These are phyloP conservation scores for Catocala fraxini DNA, from an alignment of 2,888 invertebrate species.

Conservation along the genomic window DNA sequence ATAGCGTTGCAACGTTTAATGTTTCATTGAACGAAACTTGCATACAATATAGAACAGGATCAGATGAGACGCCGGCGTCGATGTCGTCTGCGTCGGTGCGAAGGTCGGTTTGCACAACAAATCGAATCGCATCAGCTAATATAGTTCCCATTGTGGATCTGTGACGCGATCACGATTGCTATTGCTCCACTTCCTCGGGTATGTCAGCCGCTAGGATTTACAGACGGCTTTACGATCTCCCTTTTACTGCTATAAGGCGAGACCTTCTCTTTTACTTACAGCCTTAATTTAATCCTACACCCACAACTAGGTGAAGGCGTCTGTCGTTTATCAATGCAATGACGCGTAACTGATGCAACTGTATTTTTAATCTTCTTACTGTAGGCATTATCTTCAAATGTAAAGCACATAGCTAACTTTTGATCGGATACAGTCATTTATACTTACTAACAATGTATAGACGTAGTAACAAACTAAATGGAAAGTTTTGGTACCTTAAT, in stretches of 20 bases:
- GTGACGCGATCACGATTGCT: conserved; percentile 71
- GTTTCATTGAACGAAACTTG: conserved; percentile 36
- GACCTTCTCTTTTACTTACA: conserved; percentile 49
- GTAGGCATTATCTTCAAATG: conserved; percentile 4
- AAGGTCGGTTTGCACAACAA: conserved; percentile 75
- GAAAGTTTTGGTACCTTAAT: too few relatives aligned
- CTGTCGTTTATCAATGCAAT: conserved; percentile 45
- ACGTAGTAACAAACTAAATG: too few relatives aligned
- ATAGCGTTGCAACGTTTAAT: conserved; percentile 28
- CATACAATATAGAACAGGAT: conserved; percentile 61
- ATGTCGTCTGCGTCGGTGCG: conserved; percentile 47
- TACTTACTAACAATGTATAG: too few relatives aligned
- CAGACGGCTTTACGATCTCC: conserved; percentile 47
- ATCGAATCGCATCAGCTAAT: conserved; percentile 70
- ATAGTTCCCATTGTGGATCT: conserved; percentile 70
- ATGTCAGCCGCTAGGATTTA: conserved; percentile 45
- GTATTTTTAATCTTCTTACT: conserved; percentile 26
- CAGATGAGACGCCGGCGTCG: conserved; percentile 51
- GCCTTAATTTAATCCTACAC: conserved; percentile 48
- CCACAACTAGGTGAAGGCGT: conserved; percentile 52
- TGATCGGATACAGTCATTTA: too few relatives aligned
- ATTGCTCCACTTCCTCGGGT: conserved; percentile 63
- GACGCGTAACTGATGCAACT: conserved; percentile 41
- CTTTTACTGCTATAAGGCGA: conserved; percentile 46
- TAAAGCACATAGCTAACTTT: too few relatives aligned